Conservation (phyloP, 2,797 vertebrate genomes). For the Phrynocephalus forsythii region DNA sequence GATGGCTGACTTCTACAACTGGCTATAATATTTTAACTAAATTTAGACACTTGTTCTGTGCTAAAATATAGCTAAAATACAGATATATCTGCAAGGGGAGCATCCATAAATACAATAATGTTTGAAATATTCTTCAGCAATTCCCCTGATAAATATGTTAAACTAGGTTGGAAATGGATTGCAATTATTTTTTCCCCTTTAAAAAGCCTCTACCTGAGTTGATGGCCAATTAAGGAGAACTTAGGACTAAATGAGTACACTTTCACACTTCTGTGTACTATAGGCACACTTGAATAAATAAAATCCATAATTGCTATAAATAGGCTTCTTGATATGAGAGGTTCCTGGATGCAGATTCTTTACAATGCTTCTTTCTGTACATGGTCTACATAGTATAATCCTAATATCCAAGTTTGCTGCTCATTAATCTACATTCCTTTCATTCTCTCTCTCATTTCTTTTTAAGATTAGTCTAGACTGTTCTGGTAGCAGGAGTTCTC, state of each 20-base stretch:
- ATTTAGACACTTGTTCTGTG: constrained; percentile 41
- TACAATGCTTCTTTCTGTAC: constrained; percentile 55
- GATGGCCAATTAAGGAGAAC: constrained; percentile 60
- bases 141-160: constrained; percentile 36
- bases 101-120: constrained; percentile 29
- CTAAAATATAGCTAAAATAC: constrained; percentile 24
- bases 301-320: constrained; percentile 77
- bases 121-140: constrained; percentile 35
- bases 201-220: constrained; percentile 42
- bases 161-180: constrained; percentile 39
- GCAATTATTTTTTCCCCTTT: constrained; percentile 53
- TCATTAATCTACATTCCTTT: constrained; percentile 88
- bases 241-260: constrained; percentile 47
- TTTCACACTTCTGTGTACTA: constrained; percentile 29
- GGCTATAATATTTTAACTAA: constrained; percentile 26
- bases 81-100: constrained; percentile 22
- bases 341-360: constrained; percentile 65
- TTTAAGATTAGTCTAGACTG: constrained; percentile 76
- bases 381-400: constrained; percentile 73
- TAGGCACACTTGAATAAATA: constrained; percentile 78
- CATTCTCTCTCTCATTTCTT: constrained; percentile 14
- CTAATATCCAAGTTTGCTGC: constrained; percentile 83
- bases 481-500: constrained; percentile 80
- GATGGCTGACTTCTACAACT: constrained; percentile 17
- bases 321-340: constrained; percentile 80